Conservation (phyloP, 2,113 vertebrate species). For the Himantopus leucocephalus region DNA sequence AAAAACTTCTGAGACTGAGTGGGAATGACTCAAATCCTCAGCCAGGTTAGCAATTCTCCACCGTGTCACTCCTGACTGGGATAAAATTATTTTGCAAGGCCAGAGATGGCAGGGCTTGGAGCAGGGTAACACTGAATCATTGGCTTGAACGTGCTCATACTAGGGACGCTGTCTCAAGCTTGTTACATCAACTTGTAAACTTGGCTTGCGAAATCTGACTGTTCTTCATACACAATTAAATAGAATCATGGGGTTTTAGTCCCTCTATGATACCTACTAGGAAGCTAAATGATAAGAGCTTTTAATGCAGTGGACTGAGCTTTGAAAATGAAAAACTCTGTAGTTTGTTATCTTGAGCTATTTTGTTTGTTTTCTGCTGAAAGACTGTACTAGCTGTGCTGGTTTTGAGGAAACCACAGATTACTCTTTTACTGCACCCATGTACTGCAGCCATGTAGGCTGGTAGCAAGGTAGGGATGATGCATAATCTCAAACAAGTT, state of each 20-base stretch:
- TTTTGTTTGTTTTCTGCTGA: neutral
- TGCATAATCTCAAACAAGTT: neutral
- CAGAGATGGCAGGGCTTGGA: neutral
- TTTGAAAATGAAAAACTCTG: neutral
- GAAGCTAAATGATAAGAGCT: neutral
- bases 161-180: neutral
- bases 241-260: neutral
- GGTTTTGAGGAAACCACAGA: neutral
- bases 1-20: neutral
- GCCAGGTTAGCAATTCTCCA: neutral
- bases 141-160: neutral
- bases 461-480: neutral
- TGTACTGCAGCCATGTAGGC: neutral
- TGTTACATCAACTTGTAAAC: neutral
- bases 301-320: neutral
- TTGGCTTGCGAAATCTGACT: neutral
- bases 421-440: neutral
- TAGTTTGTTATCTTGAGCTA: neutral
- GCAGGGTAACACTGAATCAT: neutral
- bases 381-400: neutral
- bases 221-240: neutral
- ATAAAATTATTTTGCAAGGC: neutral
- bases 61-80: neutral
- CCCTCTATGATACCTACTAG: neutral
- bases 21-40: neutral